Conservation (phyloP, 2,113 vertebrate genomes). For the Uropsilus gracilis region DNA sequence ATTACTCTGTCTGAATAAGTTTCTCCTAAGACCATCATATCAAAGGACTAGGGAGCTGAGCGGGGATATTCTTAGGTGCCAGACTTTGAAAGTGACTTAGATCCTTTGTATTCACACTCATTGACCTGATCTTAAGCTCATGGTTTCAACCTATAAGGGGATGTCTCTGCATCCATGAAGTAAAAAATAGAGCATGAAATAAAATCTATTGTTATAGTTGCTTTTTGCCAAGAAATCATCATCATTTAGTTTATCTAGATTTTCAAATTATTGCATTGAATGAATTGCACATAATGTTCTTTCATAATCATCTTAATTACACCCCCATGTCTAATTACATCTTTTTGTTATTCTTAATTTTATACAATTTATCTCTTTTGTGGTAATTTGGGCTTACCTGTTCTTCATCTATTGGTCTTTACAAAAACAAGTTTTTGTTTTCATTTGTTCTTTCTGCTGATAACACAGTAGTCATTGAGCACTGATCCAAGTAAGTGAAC, state of each 20-base stretch:
- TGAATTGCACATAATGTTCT: background rate
- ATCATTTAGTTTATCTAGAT: conserved; percentile 8
- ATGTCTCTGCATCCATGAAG: background rate
- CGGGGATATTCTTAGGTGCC: background rate
- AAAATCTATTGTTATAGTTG: background rate
- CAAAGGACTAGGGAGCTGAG: background rate
- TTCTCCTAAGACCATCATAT: background rate
- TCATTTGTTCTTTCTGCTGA: conserved; percentile 31
- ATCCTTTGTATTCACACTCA: background rate
- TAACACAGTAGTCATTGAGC: background rate
- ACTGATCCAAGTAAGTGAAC: background rate
- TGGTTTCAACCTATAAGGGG: background rate
- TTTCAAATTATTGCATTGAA: conserved; percentile 23
- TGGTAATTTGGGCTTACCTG: background rate
- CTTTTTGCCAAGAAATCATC: conserved; percentile 25
- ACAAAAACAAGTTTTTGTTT: background rate
- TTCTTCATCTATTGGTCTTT: background rate
- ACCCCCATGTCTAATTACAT: background rate
- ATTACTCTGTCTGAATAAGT: background rate
- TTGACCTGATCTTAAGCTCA: background rate
- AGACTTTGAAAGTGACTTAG: background rate
- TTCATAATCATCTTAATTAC: conserved; percentile 17
- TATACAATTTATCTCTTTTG: background rate
- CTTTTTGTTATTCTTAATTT: conserved; percentile 38
- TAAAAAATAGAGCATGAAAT: background rate